phyloP scores from a whole-genome alignment of 2,797 vertebrate species.

The Darevskia nairensis region DNA sequence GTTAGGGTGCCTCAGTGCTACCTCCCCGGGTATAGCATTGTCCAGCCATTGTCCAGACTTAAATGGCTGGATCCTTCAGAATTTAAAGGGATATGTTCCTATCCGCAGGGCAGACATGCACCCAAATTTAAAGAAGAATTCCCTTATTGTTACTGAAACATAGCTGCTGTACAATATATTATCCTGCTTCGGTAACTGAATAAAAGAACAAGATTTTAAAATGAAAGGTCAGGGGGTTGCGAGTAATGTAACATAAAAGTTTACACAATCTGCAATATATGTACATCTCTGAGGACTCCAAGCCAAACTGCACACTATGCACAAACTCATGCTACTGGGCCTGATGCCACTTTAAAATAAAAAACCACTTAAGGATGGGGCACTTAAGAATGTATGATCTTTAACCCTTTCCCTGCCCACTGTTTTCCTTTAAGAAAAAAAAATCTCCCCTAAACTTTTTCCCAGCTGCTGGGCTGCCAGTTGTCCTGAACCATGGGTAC shows the following conservation, averaged over 20 bases:
- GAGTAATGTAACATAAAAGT: neutral
- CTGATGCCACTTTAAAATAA: constrained; percentile 3
- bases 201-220: constrained; percentile 10
- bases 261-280: neutral
- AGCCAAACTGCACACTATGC: neutral
- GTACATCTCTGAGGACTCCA: no score
- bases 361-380: neutral
- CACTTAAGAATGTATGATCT: neutral
- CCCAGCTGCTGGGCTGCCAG: no score
- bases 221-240: constrained; percentile 7
- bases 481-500: neutral
- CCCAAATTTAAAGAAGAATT: neutral
- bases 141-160: neutral
- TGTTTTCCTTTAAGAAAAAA: neutral
- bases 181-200: neutral
- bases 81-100: neutral
- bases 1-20: neutral
- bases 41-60: neutral
- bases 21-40: neutral
- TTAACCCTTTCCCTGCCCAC: neutral
- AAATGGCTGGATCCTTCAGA: neutral
- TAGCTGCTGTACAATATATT: neutral
- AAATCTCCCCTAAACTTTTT: neutral
- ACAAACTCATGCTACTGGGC: neutral
- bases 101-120: neutral